Evolutionary conservation across 2,113 vertebrate species (phyloP), one percentile per base, ranked within the genome.

Genomic region (Gymnogyps californianus): DNA sequence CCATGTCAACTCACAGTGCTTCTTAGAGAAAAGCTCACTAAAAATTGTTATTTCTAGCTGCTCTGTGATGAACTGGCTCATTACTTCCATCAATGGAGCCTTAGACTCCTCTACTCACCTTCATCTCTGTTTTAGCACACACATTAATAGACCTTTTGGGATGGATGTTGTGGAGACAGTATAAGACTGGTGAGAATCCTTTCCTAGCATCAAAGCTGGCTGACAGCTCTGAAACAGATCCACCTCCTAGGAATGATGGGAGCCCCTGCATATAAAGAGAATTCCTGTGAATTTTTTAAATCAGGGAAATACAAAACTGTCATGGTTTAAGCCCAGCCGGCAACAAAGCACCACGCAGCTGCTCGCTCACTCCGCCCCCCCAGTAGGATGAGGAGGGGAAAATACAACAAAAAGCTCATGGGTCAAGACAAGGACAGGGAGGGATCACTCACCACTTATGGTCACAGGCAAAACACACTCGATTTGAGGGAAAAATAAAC

Each of bases 241-340:
- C 34, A 21, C 19, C 28, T 67, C n/a, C 21, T 65, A 61, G 22
- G 58, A 91, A 75, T 65, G 22, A 57, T 38, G 17, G 24, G 13
- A 86, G 2, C 0, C 17, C 17, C 16, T 51, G 15, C 26, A 34
- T 38, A 42, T 32, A 51, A 47, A 90, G 21, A 26, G 6, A 66
- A 87, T 40, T 58, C 4, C 28, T 22, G 2, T 25, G 11, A 57
- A 7, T 72, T 69, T 88, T 93, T 85, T 11, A 42, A 24, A 49
- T 54, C 4, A 22, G 1, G 0, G 13, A 64, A 67, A 55, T 55
- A 46, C 0, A 42, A 24, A 72, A 32, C 1, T 26, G 38, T 38
- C 38, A 38, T 38, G 38, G 38, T 38, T 38, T 38, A 38, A 38
- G 38, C 38, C 38, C 38, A 38, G 38, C 38, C 38, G 8, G 38